Conservation (phyloP, 2,113 vertebrate genomes). For the Alaudala cheleensis region DNA sequence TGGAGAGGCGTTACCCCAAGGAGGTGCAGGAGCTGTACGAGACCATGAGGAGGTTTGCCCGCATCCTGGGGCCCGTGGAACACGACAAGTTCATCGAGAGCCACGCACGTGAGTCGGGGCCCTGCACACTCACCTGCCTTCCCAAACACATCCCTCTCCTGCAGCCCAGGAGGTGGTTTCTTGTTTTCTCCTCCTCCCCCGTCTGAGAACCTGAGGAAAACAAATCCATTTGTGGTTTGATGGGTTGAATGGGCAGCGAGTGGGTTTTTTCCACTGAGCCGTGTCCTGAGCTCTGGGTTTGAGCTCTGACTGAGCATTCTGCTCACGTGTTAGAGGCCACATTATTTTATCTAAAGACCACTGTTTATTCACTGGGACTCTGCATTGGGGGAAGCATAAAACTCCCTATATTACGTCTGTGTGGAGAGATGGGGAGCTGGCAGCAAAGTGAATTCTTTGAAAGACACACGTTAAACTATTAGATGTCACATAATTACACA, state of each 20-base stretch:
- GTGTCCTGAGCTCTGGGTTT: background rate
- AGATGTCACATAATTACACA: background rate
- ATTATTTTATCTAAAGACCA: background rate
- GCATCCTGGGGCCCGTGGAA: conserved; percentile 89
- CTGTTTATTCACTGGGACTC: background rate
- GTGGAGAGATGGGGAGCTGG: background rate
- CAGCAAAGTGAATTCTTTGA: conserved; percentile 20
- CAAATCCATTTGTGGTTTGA: background rate
- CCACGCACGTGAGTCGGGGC: conserved; percentile 84
- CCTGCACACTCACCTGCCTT: background rate
- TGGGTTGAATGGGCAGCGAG: background rate
- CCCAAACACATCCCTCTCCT: background rate
- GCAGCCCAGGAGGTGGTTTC: background rate
- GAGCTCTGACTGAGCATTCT: background rate
- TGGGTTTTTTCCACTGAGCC: background rate
- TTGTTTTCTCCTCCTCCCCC: background rate
- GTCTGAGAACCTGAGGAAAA: background rate
- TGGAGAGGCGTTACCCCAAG: conserved; percentile 94
- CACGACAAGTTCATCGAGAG: conserved; percentile 98
- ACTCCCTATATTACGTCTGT: background rate
- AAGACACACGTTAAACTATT: background rate
- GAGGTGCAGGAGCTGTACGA: conserved; percentile 96
- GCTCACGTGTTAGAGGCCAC: background rate
- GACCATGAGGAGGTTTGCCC: conserved; percentile 90
- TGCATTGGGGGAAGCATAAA: background rate